phyloP scores from a whole-genome alignment of 2,113 vertebrate species.

The Bucco capensis region DNA sequence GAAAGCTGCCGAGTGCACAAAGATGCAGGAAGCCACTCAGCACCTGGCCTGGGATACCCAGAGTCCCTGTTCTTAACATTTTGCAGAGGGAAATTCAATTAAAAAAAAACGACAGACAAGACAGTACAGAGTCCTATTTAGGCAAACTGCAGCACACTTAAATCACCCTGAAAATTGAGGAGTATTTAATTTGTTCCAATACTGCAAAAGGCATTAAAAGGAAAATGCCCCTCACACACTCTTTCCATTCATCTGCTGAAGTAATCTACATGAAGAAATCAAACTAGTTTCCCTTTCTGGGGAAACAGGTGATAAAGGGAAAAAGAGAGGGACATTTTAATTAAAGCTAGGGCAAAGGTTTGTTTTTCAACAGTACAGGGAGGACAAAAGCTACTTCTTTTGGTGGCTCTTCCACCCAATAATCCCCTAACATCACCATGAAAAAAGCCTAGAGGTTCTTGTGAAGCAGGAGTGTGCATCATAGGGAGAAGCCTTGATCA shows the following conservation, averaged over 20 bases:
- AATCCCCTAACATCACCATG: neutral
- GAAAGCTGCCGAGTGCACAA: neutral
- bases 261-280: neutral
- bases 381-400: neutral
- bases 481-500: neutral
- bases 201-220: neutral
- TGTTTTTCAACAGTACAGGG: neutral
- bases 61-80: neutral
- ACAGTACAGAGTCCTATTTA: neutral
- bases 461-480: neutral
- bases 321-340: neutral
- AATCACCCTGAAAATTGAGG: neutral
- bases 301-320: neutral
- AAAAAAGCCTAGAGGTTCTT: neutral
- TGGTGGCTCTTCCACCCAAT: neutral
- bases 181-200: neutral
- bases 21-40: accelerated
- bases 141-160: neutral
- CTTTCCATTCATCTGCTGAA: neutral
- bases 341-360: neutral
- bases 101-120: neutral
- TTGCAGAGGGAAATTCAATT: neutral
- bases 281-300: neutral
- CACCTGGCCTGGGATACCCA: neutral
- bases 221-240: neutral